Base-by-base conservation (phyloP, 2,113 vertebrate species). In the Notechis scutatus region DNA sequence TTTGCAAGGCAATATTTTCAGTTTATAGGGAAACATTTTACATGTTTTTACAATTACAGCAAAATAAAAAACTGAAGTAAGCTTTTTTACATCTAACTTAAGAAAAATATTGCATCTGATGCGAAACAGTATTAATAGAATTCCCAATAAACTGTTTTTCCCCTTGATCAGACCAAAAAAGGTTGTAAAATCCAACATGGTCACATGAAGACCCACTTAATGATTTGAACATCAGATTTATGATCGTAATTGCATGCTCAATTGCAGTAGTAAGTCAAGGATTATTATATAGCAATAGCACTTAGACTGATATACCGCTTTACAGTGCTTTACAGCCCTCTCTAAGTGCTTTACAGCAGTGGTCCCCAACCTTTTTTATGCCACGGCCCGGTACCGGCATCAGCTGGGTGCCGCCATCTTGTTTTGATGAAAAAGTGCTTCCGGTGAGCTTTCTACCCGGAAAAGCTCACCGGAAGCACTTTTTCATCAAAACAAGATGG, bases 1-100 rank as follows among this genome's bases (percentile, higher is more conserved):
- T 87, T 90, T 92, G 74, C 56, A 93, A 54, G 18, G 29, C 85
- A 45, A 0, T 56, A 64, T 88, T 94, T 95, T 91, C 92, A 85
- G 90, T 93, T 89, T 91, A 29, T 69, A 54, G 85, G 3, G 52
- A 85, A 85, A 91, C n/a, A 56, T 56, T 94, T 94, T 42, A 3
- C 5, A 7, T n/a, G 59, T 90, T 87, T 50, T 90, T 42, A 88
- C 6, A 90, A 92, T 47, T 69, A 21, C 57, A 92, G 26, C 34
- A 56, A 69, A 34, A 64, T 64, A 64, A 64, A 64, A 64, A 87
- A 39, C 81, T 52, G 59, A 55, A 69, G 20, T 24, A 56, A 87
- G 54, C 50, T 74, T 57, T 90, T 87, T 45, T 57, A 64, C 47
- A 26, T 47, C 29, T 23, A 87, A 90, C 26, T 86, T 90, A 54